Conservation (phyloP, 2,888 invertebrate species). For the Tetropium fuscum region DNA sequence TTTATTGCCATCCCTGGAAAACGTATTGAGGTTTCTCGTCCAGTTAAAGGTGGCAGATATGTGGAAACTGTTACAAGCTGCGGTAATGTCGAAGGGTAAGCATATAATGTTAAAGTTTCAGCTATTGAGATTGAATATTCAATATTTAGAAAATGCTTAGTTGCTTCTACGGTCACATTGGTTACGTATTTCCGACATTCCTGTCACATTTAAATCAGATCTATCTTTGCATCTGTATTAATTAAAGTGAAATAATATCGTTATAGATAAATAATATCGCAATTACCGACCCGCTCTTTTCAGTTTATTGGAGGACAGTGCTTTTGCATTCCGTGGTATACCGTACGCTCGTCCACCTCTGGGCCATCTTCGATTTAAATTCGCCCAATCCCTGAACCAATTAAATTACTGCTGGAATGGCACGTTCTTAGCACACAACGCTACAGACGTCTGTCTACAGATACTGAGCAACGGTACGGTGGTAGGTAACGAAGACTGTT, state of each 20-base stretch:
- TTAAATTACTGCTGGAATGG: conserved; percentile 85
- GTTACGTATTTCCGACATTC: too few species aligned
- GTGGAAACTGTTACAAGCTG: conserved; percentile 81
- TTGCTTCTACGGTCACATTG: too few species aligned
- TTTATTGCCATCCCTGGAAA: conserved; percentile 72
- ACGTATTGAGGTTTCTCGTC: conserved; percentile 67
- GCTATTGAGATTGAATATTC: too few species aligned
- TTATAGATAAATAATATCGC: not conserved
- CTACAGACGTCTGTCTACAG: conserved; percentile 78
- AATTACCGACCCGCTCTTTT: conserved; percentile 39
- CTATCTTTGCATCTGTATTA: too few species aligned
- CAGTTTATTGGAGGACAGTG: conserved; percentile 79
- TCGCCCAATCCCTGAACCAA: conserved; percentile 75
- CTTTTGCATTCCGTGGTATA: conserved; percentile 84
- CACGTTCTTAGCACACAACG: conserved; percentile 76
- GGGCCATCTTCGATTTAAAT: conserved; percentile 76
- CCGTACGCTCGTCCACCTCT: conserved; percentile 84
- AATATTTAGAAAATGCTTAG: too few species aligned
- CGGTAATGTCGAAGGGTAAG: conserved; percentile 82
- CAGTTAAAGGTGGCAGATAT: conserved; percentile 78
- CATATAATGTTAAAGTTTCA: conserved; percentile 35
- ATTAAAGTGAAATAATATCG: not conserved
- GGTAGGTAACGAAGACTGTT: conserved; percentile 83
- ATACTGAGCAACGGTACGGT: conserved; percentile 75
- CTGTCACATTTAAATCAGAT: too few species aligned